Conservation (phyloP, 2,888 invertebrate species). For the Eupithecia tripunctaria region DNA sequence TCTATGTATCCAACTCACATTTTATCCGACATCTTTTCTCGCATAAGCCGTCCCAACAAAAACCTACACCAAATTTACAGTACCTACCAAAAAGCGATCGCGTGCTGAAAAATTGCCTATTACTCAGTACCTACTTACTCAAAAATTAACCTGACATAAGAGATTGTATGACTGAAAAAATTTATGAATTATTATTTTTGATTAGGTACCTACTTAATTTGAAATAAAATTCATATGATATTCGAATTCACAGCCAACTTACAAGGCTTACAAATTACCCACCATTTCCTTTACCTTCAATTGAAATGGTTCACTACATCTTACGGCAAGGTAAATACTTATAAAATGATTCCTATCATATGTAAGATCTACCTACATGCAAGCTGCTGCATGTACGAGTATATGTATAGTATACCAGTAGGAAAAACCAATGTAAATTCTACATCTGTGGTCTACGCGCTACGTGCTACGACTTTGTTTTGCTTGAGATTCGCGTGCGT, state of each 20-base stretch:
- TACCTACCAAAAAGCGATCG: background rate
- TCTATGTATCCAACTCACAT: background rate
- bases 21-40: background rate
- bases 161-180: background rate
- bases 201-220: too few relatives aligned
- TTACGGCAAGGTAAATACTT: background rate
- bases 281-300: background rate
- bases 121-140: background rate
- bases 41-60: too few relatives aligned
- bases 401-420: background rate
- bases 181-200: too few relatives aligned
- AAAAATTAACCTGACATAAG: background rate
- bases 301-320: background rate
- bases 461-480: conserved; percentile 70
- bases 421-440: background rate
- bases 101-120: background rate
- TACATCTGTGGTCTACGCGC: background rate
- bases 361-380: background rate
- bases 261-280: background rate
- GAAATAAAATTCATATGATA: background rate
- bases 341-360: background rate
- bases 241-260: background rate
- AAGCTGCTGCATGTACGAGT: background rate
- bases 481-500: conserved; percentile 83
- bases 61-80: background rate